A percentile compares a stretch with the other conserved stretches of the same genome.
These are phyloP conservation scores for Salvelinus alpinus DNA, from an alignment of 2,113 vertebrate genomes.

Conservation along the genomic window DNA sequence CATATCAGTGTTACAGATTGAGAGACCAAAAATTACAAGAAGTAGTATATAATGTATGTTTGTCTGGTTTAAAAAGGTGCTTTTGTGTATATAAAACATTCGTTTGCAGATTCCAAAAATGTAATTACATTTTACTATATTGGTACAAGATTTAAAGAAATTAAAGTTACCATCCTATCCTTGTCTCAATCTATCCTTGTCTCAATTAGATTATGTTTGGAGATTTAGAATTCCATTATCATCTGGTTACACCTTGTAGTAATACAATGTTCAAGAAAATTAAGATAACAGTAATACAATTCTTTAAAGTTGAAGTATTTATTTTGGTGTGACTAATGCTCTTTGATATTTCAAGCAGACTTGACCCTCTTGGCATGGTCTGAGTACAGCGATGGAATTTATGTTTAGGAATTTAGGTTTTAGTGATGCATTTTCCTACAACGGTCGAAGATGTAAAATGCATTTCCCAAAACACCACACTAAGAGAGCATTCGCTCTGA, in stretches of 20 bases:
- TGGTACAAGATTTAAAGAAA: neutral
- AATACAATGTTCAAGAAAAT: neutral
- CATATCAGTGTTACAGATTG: neutral
- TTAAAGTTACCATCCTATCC: neutral
- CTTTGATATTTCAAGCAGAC: neutral
- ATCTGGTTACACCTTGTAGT: neutral
- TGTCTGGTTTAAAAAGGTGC: neutral
- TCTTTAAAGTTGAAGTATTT: too few species aligned
- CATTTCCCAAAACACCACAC: too few species aligned
- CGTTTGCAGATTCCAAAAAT: too few species aligned
- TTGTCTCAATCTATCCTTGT: neutral
- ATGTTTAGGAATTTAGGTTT: too few species aligned
- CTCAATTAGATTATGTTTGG: neutral
- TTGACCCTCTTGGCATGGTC: neutral
- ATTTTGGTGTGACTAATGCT: too few species aligned
- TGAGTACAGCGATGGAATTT: neutral
- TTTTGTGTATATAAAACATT: neutral
- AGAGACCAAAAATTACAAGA: neutral
- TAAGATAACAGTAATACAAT: too few species aligned
- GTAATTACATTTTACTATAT: too few species aligned
- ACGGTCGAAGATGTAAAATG: too few species aligned
- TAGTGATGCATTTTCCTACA: too few species aligned
- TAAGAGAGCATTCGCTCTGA: too few species aligned
- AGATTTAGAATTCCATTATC: neutral
- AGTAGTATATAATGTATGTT: neutral